Conservation (phyloP, 2,797 vertebrate species). For the Neosilurus mollespiculum region DNA sequence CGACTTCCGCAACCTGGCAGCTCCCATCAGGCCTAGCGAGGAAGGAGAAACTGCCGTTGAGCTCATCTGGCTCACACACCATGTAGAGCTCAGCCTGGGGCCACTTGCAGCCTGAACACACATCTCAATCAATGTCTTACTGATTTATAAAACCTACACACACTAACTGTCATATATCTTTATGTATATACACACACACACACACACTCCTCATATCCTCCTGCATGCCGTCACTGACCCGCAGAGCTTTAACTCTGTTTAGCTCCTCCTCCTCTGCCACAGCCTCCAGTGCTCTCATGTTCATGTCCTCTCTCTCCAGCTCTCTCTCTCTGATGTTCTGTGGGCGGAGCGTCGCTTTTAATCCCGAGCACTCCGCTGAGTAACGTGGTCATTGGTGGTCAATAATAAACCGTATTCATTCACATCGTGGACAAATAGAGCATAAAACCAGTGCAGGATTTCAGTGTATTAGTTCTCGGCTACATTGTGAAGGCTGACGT, state of each 20-base stretch:
- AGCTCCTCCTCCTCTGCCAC: background rate
- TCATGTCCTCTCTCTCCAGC: background rate
- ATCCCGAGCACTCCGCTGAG: slow-evolving; percentile 4
- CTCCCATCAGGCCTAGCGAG: slow-evolving; percentile 84
- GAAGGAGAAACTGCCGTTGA: slow-evolving; percentile 80
- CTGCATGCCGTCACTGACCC: slow-evolving; percentile 20
- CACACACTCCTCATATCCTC: background rate
- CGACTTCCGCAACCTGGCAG: slow-evolving; percentile 93
- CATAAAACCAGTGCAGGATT: background rate
- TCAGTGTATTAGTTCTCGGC: slow-evolving; percentile 31
- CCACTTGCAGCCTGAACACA: slow-evolving; percentile 82
- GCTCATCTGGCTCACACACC: slow-evolving; percentile 93
- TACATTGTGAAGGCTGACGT: slow-evolving; percentile 5
- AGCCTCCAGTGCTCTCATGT: background rate
- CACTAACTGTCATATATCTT: background rate
- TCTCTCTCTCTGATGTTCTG: background rate
- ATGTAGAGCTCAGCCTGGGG: slow-evolving; percentile 92
- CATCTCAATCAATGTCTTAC: background rate
- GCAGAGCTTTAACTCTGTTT: background rate
- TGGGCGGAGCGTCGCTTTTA: slow-evolving; percentile 39
- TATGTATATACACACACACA: background rate
- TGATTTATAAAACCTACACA: background rate
- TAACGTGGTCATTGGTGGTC: slow-evolving; percentile 42
- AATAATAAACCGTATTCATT: slow-evolving; percentile 34
- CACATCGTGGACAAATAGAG: slow-evolving; percentile 2